Conservation (phyloP, 1,140 invertebrate species). For the Drosophila baimaii region DNA sequence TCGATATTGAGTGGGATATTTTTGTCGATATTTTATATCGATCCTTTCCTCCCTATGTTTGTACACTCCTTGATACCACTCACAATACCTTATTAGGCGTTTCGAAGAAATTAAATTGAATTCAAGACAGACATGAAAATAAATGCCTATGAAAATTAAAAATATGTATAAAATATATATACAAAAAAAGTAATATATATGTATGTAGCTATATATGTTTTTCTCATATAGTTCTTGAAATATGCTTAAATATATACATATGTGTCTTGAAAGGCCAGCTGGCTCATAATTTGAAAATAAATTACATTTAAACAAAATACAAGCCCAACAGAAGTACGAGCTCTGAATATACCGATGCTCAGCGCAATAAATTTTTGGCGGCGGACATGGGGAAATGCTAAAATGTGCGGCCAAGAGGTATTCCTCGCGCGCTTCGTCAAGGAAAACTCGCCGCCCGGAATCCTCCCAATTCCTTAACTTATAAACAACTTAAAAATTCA, state of each 20-base stretch:
- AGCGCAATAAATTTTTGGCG: constrained; percentile 3
- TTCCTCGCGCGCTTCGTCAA: neutral
- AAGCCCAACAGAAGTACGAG: neutral
- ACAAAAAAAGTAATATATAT: neutral
- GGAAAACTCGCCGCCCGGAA: neutral
- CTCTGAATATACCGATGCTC: neutral
- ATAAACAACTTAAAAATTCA: constrained; percentile 84
- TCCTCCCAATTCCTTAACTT: constrained; percentile 56
- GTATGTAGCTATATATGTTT: neutral
- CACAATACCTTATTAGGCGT: no score
- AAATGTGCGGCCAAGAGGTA: no score
- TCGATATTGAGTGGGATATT: no score
- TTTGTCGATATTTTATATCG: no score
- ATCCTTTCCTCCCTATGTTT: no score
- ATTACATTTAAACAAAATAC: neutral
- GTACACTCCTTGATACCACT: no score
- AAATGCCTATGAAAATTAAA: neutral
- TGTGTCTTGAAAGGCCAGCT: no score
- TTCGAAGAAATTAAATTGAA: no score
- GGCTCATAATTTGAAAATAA: neutral
- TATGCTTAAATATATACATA: no score
- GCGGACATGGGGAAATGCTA: neutral
- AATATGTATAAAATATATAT: neutral
- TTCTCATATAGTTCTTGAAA: neutral
- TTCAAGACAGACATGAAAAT: no score